These are phyloP conservation scores for Ichneumoninae sp. DNA, from an alignment of 2,888 invertebrate species.

Conservation along the genomic window DNA sequence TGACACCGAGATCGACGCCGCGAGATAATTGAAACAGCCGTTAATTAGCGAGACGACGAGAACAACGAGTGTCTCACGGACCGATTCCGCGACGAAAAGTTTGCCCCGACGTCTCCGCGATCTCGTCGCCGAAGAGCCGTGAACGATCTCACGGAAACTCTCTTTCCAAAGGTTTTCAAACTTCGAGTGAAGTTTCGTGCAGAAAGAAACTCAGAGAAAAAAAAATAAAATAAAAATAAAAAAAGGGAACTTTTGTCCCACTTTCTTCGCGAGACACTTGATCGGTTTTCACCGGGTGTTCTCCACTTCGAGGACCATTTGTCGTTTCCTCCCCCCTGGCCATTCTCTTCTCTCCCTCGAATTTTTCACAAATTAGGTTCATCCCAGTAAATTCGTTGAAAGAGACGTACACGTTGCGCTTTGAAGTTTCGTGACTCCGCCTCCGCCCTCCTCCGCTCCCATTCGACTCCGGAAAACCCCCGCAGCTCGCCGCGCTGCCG, in stretches of 20 bases:
- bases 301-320: slow-evolving; percentile 58
- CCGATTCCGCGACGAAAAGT: slow-evolving; percentile 38
- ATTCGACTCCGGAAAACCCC: slow-evolving; percentile 2
- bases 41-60: slow-evolving; percentile 44
- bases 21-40: slow-evolving; percentile 52
- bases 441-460: slow-evolving; percentile 21
- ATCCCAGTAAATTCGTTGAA: slow-evolving; percentile 64
- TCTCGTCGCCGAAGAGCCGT: not conserved
- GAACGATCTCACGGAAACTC: slow-evolving; percentile 1
- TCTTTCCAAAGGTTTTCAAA: slow-evolving; percentile 45
- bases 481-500: not conserved
- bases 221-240: slow-evolving; percentile 3
- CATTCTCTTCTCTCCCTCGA: slow-evolving; percentile 39
- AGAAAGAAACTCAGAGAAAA: slow-evolving; percentile 12
- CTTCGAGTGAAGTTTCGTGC: slow-evolving; percentile 55
- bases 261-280: slow-evolving; percentile 47
- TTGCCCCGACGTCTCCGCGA: slow-evolving; percentile 25
- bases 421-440: slow-evolving; percentile 61
- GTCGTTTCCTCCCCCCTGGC: slow-evolving; percentile 6
- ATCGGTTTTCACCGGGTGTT: slow-evolving; percentile 46
- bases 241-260: slow-evolving; percentile 48
- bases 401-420: slow-evolving; percentile 57
- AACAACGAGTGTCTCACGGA: slow-evolving; percentile 23
- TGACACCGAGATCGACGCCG: slow-evolving; percentile 21
- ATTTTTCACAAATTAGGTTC: slow-evolving; percentile 69